phyloP scores from a whole-genome alignment of 2,888 invertebrate genomes.

The Hetaerina titia region DNA sequence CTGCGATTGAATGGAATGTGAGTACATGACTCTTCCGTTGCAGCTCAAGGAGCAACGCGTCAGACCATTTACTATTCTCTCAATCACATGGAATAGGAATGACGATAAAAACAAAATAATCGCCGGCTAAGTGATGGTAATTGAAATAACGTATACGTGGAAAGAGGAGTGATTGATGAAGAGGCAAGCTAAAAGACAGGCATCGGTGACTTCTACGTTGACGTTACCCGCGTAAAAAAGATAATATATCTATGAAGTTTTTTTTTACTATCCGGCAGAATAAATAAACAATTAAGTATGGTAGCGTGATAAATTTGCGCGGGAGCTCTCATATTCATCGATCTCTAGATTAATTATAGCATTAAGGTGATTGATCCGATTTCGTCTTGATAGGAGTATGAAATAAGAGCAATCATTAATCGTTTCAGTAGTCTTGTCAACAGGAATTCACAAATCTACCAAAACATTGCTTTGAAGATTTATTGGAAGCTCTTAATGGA shows the following conservation, averaged over 20 bases:
- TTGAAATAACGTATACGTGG: neutral
- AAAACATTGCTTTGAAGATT: no score
- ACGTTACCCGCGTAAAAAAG: neutral
- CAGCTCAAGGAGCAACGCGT: no score
- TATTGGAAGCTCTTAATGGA: no score
- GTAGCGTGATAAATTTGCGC: constrained; percentile 27
- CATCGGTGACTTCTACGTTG: neutral
- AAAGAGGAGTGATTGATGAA: neutral
- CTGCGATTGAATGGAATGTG: no score
- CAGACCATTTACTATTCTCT: no score
- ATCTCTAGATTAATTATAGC: constrained; percentile 13
- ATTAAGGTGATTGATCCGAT: constrained; percentile 38
- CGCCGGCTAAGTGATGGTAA: neutral
- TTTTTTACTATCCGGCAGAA: neutral
- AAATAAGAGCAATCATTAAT: constrained; percentile 34
- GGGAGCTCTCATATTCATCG: constrained; percentile 34
- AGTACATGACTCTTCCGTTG: no score
- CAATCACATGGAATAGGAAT: neutral
- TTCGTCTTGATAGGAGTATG: neutral
- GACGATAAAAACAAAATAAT: neutral
- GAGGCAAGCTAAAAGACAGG: neutral
- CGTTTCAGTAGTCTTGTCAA: neutral
- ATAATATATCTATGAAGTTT: neutral
- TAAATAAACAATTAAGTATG: constrained; percentile 36
- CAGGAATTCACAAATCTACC: neutral